A percentile compares a stretch with the other conserved stretches of the same genome.
Conservation (phyloP, 2,113 vertebrate species). For the Rhadina sibilatrix region DNA sequence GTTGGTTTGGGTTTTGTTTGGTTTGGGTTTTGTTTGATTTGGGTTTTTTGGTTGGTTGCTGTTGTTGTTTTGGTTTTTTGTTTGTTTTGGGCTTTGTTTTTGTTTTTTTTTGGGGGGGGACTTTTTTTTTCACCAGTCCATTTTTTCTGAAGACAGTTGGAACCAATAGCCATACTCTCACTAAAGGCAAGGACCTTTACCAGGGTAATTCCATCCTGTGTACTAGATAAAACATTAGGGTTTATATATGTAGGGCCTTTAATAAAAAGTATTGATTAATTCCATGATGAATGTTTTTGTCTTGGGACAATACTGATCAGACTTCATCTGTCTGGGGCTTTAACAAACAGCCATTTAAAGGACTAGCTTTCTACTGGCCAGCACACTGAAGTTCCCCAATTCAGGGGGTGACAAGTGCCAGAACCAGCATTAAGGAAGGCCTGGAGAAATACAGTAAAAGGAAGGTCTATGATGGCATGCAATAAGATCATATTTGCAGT, state of each 20-base stretch:
- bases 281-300: not conserved
- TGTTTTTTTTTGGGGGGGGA: not conserved
- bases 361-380: not conserved
- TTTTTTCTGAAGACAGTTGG: not conserved
- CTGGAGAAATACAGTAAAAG: not conserved
- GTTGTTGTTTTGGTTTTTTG: too few relatives aligned
- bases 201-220: not conserved
- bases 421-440: not conserved
- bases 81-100: too few relatives aligned
- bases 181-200: not conserved
- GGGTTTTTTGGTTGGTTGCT: too few relatives aligned
- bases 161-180: not conserved
- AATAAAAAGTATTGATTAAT: not conserved
- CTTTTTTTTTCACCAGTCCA: not conserved
- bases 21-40: too few relatives aligned
- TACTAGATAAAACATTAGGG: not conserved
- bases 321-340: not conserved
- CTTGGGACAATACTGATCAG: not conserved
- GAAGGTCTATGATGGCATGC: not conserved
- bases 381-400: not conserved
- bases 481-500: not conserved
- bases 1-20: too few relatives aligned
- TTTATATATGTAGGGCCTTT: not conserved
- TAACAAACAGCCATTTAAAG: not conserved
- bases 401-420: not conserved